Evolutionary conservation across 2,888 invertebrate genomes (phyloP).

Genomic region (Synanthedon andrenaeformis): DNA sequence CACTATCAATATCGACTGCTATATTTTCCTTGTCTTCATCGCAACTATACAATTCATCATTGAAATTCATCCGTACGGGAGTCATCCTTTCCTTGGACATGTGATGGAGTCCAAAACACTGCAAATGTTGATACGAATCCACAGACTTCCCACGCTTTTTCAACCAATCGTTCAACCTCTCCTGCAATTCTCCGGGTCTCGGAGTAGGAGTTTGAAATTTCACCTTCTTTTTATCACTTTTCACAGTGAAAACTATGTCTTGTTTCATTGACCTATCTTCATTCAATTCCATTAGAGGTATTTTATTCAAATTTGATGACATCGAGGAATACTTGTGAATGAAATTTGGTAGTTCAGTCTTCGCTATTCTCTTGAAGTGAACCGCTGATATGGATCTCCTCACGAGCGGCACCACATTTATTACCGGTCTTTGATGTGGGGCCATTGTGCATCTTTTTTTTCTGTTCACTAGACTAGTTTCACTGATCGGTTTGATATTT

Average conservation of each 20-base stretch:
- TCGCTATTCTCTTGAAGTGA: conserved; percentile 50
- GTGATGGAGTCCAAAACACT: conserved; percentile 62
- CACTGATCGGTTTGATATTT: conserved; percentile 12
- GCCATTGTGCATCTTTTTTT: conserved; percentile 29
- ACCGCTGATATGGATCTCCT: conserved; percentile 61
- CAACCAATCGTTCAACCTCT: conserved; percentile 61
- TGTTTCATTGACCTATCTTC: conserved; percentile 32
- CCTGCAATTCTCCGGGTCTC: conserved; percentile 44
- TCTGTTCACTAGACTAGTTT: conserved; percentile 26
- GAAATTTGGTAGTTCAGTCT: conserved; percentile 40
- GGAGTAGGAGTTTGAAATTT: conserved; percentile 57
- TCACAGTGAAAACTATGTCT: conserved; percentile 42
- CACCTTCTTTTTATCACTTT: conserved; percentile 53
- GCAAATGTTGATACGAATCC: conserved; percentile 61
- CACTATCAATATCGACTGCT: conserved; percentile 50
- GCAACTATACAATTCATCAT: conserved; percentile 20
- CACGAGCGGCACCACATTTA: conserved; percentile 13
- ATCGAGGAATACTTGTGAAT: conserved; percentile 55
- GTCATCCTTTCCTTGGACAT: conserved; percentile 16
- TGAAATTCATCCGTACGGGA: conserved; percentile 15
- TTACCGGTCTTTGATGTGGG: conserved; percentile 20
- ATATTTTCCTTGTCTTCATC: conserved; percentile 68
- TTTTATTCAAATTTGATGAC: conserved; percentile 42
- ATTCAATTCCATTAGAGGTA: conserved; percentile 31
- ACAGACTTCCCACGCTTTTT: conserved; percentile 59